These are phyloP conservation scores for Lepus americanus DNA, from an alignment of 2,113 vertebrate genomes.

Conservation along the genomic window DNA sequence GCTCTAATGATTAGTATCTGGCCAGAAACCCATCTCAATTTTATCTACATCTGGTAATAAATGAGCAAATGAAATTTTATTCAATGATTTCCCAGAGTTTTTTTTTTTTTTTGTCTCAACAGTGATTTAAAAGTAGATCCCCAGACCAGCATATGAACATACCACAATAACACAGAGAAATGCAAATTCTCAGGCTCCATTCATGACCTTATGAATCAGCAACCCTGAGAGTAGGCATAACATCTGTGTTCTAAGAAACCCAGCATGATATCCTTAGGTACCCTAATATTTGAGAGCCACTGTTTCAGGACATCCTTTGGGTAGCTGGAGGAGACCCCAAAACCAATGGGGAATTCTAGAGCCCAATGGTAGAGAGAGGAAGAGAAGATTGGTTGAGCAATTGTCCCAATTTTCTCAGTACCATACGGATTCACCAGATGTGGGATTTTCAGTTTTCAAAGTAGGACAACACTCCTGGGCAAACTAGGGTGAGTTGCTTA, in stretches of 20 bases:
- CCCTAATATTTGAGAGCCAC: background rate
- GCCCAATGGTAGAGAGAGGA: background rate
- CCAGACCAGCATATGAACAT: background rate
- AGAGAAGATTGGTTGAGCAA: background rate
- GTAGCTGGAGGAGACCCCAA: background rate
- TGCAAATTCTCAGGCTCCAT: background rate
- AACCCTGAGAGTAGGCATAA: background rate
- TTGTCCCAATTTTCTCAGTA: background rate
- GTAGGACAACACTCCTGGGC: background rate
- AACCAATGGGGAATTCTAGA: background rate
- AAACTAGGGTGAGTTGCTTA: background rate
- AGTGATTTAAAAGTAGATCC: constrained; percentile 12
- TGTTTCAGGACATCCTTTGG: background rate
- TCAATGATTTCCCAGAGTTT: background rate
- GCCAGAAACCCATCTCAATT: background rate
- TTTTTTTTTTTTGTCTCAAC: background rate
- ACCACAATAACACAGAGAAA: background rate
- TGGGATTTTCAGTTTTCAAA: constrained; percentile 28
- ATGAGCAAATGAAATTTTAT: constrained; percentile 47
- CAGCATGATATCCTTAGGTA: background rate
- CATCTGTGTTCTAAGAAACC: background rate
- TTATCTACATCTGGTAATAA: background rate
- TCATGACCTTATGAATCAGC: background rate
- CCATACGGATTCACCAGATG: background rate
- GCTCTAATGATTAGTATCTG: background rate